Conservation (phyloP, 2,113 vertebrate species). For the Erythrocercus mccallii region DNA sequence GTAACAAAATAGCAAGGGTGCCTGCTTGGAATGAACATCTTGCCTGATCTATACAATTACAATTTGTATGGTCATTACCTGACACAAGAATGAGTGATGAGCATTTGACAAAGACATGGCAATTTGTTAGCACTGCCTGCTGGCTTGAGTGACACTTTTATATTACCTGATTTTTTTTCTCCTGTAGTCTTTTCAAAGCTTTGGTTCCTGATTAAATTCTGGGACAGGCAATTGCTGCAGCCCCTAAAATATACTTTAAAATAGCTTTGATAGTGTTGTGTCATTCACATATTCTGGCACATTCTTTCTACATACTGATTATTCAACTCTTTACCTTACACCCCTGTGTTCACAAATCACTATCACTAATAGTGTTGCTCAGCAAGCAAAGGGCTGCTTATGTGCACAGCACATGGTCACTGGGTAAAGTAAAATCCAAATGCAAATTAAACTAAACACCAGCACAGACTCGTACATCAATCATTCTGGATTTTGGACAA, state of each 20-base stretch:
- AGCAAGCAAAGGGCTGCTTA: conserved; percentile 46
- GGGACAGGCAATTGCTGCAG: conserved; percentile 39
- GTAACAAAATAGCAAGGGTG: conserved; percentile 24
- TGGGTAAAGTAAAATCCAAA: neutral
- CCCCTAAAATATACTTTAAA: conserved; percentile 43
- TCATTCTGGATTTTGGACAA: conserved; percentile 20
- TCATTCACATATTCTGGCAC: conserved; percentile 36
- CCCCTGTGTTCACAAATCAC: neutral
- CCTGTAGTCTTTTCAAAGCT: conserved; percentile 44
- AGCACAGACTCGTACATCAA: neutral
- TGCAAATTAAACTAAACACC: conserved; percentile 46
- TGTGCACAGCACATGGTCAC: conserved; percentile 10
- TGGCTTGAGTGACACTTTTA: conserved; percentile 52
- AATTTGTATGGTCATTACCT: conserved; percentile 47
- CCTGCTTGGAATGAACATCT: conserved; percentile 30
- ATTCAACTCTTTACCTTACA: neutral
- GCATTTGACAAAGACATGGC: conserved; percentile 29
- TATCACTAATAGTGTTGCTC: neutral
- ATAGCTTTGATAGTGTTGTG: conserved; percentile 38
- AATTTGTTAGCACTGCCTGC: conserved; percentile 60
- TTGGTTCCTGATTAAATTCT: conserved; percentile 67
- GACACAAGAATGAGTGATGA: conserved; percentile 49
- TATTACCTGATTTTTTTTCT: conserved; percentile 26
- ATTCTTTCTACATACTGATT: neutral
- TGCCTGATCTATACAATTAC: conserved; percentile 25